Base-by-base conservation (phyloP, 2,888 invertebrate species). In the Melanargia galathea region DNA sequence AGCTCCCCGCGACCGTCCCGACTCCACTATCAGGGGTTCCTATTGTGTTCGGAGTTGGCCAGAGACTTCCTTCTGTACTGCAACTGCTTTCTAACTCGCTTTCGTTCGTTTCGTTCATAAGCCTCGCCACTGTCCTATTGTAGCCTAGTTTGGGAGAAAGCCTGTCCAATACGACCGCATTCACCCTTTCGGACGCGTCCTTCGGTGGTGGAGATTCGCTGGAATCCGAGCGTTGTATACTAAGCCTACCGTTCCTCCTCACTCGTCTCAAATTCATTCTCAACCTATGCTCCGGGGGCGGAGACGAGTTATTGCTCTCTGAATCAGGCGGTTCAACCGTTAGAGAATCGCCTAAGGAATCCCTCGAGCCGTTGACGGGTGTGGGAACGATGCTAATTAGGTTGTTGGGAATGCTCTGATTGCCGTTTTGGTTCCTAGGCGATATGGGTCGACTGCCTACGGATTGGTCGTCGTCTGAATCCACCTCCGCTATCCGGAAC, bases 391-490 rank as follows among this genome's bases (percentile, higher is more conserved):
- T 93, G 76, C 92, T 92, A 64, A 93, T 81, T 64, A 93, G 88
- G 73, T 92, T 92, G 59, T 78, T 71, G 1, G 86, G 86, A 66
- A 82, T 74, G 76, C 69, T 76, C 43, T 78, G 79, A 63, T 68
- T 75, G 56, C 71, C 74, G 66, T 74, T 81, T 43, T 81, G 84
- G 64, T 75, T 79, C 7, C 84, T 70, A 0, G 90, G 90, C 5
- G 90, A 89, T 71, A 85, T 80, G 0, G 90, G 87, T 22, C 84
- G 80, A 60, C 89, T 89, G 70, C 84, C 75, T 1, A 77, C 81
- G 3, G 92, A 89, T 63, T 92, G 92, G 70, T 94, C 94, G 71
- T 94, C 94, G 71, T 94, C 94, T 0, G 94, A 94, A 74, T 94
- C 94, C 65, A 93, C 89, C 82, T 93, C 88, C 62, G 92, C 88